A percentile compares a stretch with the other conserved stretches of the same genome.
phyloP scores from a whole-genome alignment of 2,888 invertebrate genomes.

The Xanthorhoe spadicearia region DNA sequence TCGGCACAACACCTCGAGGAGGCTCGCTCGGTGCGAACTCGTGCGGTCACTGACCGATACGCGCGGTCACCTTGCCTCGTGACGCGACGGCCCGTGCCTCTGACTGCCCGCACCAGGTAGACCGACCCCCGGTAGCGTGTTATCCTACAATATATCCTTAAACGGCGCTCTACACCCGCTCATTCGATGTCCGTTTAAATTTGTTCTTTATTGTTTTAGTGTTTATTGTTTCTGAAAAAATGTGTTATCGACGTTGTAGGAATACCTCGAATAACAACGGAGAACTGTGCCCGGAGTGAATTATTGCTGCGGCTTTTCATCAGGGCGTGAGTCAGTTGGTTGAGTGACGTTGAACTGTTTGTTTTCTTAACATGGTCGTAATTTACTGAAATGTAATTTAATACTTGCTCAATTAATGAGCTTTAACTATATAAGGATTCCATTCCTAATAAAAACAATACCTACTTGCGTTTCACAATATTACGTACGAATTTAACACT shows the following conservation, averaged over 20 bases:
- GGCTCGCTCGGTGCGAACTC: constrained; percentile 63
- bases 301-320: constrained; percentile 47
- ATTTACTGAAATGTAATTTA: background rate
- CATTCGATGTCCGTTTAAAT: constrained; percentile 72
- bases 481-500: no score
- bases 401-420: background rate
- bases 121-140: constrained; percentile 73
- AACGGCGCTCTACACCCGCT: constrained; percentile 66
- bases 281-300: constrained; percentile 50
- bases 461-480: no score
- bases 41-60: constrained; percentile 78
- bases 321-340: constrained; percentile 39
- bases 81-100: constrained; percentile 46
- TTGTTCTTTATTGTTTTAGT: constrained; percentile 79
- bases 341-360: constrained; percentile 27
- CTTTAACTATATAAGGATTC: no score
- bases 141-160: constrained; percentile 69
- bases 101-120: constrained; percentile 72
- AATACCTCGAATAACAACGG: constrained; percentile 58
- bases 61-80: constrained; percentile 51
- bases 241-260: constrained; percentile 68
- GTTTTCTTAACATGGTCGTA: constrained; percentile 12
- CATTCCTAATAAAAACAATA: no score
- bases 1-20: constrained; percentile 69
- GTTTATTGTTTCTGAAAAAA: constrained; percentile 77